Evolutionary conservation across 2,797 vertebrate species (phyloP).

Genomic region (Spondyliosoma cantharus): DNA sequence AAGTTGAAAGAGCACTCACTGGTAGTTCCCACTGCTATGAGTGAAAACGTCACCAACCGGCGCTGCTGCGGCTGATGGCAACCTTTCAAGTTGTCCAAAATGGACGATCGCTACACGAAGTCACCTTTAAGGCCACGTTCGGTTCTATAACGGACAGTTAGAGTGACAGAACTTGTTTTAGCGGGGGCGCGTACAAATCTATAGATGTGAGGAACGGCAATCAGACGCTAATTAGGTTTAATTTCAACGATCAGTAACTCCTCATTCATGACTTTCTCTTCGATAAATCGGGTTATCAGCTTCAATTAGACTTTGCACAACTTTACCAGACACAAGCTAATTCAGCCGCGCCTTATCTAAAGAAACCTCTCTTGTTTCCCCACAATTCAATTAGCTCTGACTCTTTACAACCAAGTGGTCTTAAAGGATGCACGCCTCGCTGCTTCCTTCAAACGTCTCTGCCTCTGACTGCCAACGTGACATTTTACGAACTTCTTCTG

Average conservation of each 20-base stretch:
- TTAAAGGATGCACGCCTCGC: slow-evolving; percentile 4
- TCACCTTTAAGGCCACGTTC: background rate
- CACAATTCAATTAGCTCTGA: slow-evolving; percentile 36
- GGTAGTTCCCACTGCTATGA: too few species aligned
- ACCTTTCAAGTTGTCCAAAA: background rate
- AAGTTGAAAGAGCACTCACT: too few species aligned
- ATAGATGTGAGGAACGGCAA: background rate
- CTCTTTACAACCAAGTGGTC: slow-evolving; percentile 24
- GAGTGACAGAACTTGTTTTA: background rate
- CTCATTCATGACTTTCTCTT: slow-evolving; percentile 11
- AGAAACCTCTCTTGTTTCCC: slow-evolving; percentile 32
- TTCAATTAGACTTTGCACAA: slow-evolving; percentile 20
- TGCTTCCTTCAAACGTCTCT: slow-evolving; percentile 9
- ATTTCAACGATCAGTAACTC: slow-evolving; percentile 18
- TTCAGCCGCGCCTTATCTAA: slow-evolving; percentile 37
- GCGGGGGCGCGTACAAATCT: too few species aligned
- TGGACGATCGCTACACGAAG: background rate
- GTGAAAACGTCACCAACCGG: too few species aligned
- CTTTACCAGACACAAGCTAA: slow-evolving; percentile 18
- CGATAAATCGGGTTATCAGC: slow-evolving; percentile 27
- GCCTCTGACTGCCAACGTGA: background rate
- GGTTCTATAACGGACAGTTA: background rate
- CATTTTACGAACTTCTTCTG: slow-evolving; percentile 14
- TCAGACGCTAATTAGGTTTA: slow-evolving; percentile 27
- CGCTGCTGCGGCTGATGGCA: background rate